Percentiles rank a stretch among this genome's conserved stretches.
Evolutionary conservation across 2,888 invertebrate species (phyloP).

Genomic region (Girardia tigrina): DNA sequence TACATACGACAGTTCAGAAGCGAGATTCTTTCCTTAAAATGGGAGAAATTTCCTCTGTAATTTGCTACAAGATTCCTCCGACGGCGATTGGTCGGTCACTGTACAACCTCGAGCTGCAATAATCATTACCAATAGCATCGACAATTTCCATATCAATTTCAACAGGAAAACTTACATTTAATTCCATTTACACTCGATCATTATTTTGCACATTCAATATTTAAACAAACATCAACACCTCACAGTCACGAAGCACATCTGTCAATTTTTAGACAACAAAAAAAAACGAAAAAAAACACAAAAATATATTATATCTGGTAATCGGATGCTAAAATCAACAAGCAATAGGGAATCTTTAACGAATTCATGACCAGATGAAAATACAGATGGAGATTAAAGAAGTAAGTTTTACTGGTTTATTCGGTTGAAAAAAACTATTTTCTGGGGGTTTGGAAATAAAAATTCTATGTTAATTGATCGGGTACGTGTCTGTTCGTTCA

Average conservation of each 20-base stretch:
- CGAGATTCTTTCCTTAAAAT: too few relatives aligned
- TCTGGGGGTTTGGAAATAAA: not conserved
- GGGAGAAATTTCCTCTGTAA: not conserved
- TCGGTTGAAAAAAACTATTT: not conserved
- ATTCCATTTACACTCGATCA: conserved; percentile 19
- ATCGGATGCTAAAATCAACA: conserved; percentile 23
- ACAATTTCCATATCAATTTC: conserved; percentile 6
- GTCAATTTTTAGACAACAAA: not conserved
- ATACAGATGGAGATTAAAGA: not conserved
- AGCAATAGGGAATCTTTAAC: conserved; percentile 2
- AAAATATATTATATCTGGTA: not conserved
- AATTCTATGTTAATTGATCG: too few relatives aligned
- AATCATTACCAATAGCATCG: conserved; percentile 23
- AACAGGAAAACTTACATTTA: conserved; percentile 1
- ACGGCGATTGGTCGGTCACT: not conserved
- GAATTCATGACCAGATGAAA: conserved; percentile 16
- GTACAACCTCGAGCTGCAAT: not conserved
- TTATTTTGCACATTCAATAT: not conserved
- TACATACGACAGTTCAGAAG: too few relatives aligned
- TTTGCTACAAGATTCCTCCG: not conserved
- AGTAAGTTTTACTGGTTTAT: not conserved
- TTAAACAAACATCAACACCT: conserved; percentile 4
- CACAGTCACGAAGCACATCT: not conserved
- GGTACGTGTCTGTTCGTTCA: too few relatives aligned
- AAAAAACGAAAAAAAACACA: not conserved